Base-by-base conservation (phyloP, 2,797 vertebrate genomes). In the Diceros bicornis region DNA sequence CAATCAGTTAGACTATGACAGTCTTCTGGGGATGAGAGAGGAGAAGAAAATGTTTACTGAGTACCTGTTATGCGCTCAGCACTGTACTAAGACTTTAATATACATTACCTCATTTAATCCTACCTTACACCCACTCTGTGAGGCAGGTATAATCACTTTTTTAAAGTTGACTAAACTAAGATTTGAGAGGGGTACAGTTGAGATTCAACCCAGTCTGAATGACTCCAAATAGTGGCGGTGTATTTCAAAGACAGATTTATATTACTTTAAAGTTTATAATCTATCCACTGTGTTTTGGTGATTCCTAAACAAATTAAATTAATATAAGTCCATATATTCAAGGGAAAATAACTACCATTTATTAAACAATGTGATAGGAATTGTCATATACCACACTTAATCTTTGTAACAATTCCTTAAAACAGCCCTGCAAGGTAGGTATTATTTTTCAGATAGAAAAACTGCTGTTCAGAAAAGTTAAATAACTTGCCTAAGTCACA, bases 391-490 rank as follows among this genome's bases (percentile, higher is more conserved):
- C 50, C 52, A 82, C 59, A 74, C 18, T 75, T 81, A 72, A 83
- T 52, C 21, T 37, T 62, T 16, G 29, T 64, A 66, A 74, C 2
- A 77, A 44, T 50, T 61, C 41, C 50, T 89, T 74, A 81, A 50
- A 68, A 74, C 7, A 84, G 57, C 12, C 16, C n/a, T 71, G 1
- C 4, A 41, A 96, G 6, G 23, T 91, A 82, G 37, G 25, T 50
- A 81, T 78, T 71, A 44, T 90, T 90, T 78, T 94, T 6, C 2
- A 96, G 11, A 29, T n/a, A 66, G 50, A 95, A n/a, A 55, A 88
- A 87, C 18, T 68, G 68, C 88, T 50, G 9, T 75, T 52, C 37
- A 47, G 3, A 89, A 96, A 85, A 91, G 7, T 75, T 93, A 47
- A 68, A 52, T 57, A 86, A 62, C n/a, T 85, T 83, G 55, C 37